Base-by-base conservation (phyloP, 2,888 invertebrate genomes). In the Sialis fuliginosa region DNA sequence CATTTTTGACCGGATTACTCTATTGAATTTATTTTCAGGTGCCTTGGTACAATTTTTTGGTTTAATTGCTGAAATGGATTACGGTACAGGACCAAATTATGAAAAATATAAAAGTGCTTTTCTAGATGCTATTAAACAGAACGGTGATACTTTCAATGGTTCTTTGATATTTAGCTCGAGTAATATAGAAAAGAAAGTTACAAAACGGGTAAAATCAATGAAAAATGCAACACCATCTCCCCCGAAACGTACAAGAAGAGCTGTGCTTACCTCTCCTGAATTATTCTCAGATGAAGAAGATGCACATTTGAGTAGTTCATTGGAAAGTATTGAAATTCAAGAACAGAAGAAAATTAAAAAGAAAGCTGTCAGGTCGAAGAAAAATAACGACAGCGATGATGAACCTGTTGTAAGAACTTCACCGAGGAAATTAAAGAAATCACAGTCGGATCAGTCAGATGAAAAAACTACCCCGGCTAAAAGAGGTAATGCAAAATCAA, bases 61-160 rank as follows among this genome's bases (percentile, higher is more conserved):
- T 50, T 77, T 83, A 57, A 71, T 87, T 4, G 68, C 73, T 43
- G 69, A 72, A 37, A 54, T 90, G 55, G 69, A 79, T 52, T 83
- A 81, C 54, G 75, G 83, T 55, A 77, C 80, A 12, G 64, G 63
- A 9, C 87, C 89, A 0, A 77, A 89, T 60, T 90, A 89, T 59
- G 66, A 72, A 1, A 77, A 80, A 60, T 79, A 83, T 52, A 70
- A 75, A 10, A 70, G 75, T 50, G 65, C 83, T 10, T 79, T 90
- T 52, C 63, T 67, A 30, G 64, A 64, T 40, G 86, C 79, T 9
- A 63, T 90, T 1, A 78, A 81, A 57, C 64, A 68, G 13, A 62
- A 76, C 44, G 77, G 77, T 6, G 70, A 74, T 39, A 60, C 71
- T 0, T 64, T 69, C 44, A 68, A 60, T 40, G 75, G 74, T 39